phyloP scores from a whole-genome alignment of 2,113 vertebrate genomes.

The Myotis davidii region DNA sequence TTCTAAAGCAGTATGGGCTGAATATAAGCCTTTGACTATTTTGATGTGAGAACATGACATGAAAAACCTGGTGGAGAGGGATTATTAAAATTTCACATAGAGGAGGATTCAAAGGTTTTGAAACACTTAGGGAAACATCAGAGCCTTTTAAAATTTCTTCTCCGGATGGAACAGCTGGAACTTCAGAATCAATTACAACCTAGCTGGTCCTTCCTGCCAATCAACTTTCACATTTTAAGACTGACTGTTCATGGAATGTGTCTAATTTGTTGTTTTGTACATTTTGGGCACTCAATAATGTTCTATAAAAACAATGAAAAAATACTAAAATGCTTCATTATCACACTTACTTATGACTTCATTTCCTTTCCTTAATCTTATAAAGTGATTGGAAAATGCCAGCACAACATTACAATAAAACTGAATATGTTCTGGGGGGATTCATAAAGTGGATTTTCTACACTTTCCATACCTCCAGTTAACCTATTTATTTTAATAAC shows the following conservation, averaged over 20 bases:
- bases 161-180: conserved; percentile 25
- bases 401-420: background rate
- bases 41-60: background rate
- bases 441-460: conserved; percentile 30
- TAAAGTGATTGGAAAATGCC: conserved; percentile 50
- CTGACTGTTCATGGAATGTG: background rate
- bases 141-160: conserved; percentile 52
- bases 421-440: background rate
- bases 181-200: background rate
- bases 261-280: conserved; percentile 29
- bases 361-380: conserved; percentile 38
- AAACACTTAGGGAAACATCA: conserved; percentile 50
- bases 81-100: conserved; percentile 33
- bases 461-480: background rate
- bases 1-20: background rate
- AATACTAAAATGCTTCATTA: background rate
- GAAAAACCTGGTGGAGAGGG: conserved; percentile 19
- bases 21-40: background rate
- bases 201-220: background rate
- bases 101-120: conserved; percentile 45
- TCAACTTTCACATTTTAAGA: conserved; percentile 11
- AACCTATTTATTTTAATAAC: conserved; percentile 5
- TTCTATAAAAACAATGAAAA: background rate
- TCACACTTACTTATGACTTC: background rate
- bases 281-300: background rate